A percentile compares a stretch with the other conserved stretches of the same genome.
Evolutionary conservation across 2,888 invertebrate species (phyloP).

Genomic region (Macrosoma leucophasiata): DNA sequence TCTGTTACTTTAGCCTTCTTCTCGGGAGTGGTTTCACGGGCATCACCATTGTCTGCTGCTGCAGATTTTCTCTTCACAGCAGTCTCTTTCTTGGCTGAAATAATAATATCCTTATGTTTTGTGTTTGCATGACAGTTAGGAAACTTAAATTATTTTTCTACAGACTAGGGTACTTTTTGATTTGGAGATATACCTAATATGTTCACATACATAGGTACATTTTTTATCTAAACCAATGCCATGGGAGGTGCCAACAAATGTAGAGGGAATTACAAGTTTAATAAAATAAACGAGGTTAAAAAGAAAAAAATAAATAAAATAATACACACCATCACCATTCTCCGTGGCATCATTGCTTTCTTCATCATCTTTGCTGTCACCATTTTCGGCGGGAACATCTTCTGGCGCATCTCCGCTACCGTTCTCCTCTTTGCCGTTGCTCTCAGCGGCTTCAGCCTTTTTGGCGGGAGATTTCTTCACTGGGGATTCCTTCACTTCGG

Average conservation of each 20-base stretch:
- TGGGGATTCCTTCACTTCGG: constrained; percentile 67
- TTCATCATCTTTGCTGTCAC: constrained; percentile 64
- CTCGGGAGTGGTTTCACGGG: constrained; percentile 79
- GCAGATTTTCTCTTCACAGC: constrained; percentile 83
- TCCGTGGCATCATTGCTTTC: constrained; percentile 68
- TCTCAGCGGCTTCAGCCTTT: constrained; percentile 65
- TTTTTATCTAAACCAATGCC: too few relatives aligned
- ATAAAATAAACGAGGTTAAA: not conserved
- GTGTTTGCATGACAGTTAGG: too few relatives aligned
- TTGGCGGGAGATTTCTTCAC: constrained; percentile 70
- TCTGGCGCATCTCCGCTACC: constrained; percentile 55
- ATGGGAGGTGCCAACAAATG: too few relatives aligned
- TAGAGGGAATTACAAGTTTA: not conserved
- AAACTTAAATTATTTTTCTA: too few relatives aligned
- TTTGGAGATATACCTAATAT: too few relatives aligned
- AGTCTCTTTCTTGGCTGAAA: constrained; percentile 56
- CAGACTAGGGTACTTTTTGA: too few relatives aligned
- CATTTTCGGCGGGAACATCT: constrained; percentile 57
- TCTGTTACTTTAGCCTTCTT: constrained; percentile 84
- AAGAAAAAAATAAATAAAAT: constrained; percentile 3
- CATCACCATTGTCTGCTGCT: constrained; percentile 70
- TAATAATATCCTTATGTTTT: too few relatives aligned
- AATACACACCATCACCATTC: constrained; percentile 65
- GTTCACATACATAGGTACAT: too few relatives aligned
- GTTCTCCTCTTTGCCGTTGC: constrained; percentile 68